These are phyloP conservation scores for Nestor notabilis DNA, from an alignment of 2,113 vertebrate species.

Conservation along the genomic window DNA sequence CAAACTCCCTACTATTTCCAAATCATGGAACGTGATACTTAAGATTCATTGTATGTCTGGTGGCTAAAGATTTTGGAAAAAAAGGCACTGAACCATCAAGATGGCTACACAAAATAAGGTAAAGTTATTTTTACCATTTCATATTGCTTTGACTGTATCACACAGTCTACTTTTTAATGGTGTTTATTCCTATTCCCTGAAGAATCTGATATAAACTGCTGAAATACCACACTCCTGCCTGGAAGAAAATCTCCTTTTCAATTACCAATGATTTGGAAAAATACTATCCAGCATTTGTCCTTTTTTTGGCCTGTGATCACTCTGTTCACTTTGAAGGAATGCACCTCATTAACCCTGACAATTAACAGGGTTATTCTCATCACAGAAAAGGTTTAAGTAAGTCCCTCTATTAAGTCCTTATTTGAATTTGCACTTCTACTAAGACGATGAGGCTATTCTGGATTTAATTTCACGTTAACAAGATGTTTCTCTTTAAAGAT, in stretches of 20 bases:
- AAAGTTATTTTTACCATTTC: neutral
- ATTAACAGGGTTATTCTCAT: slow-evolving; percentile 60
- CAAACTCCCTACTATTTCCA: neutral
- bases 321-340: neutral
- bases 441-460: neutral
- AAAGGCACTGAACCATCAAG: neutral
- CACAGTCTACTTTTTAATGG: neutral
- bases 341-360: slow-evolving; percentile 39
- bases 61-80: neutral
- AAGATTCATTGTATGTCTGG: neutral
- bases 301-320: neutral
- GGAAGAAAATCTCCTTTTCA: neutral
- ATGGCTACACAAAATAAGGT: neutral
- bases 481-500: neutral
- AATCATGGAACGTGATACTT: neutral
- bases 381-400: slow-evolving; percentile 40
- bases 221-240: neutral
- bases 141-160: neutral
- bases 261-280: neutral
- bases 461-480: slow-evolving; percentile 11
- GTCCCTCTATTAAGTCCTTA: slow-evolving; percentile 38
- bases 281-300: neutral
- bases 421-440: slow-evolving; percentile 24
- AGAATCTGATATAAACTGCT: neutral
- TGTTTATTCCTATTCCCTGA: neutral